Evolutionary conservation across 2,888 invertebrate genomes (phyloP), one percentile per base, ranked within the genome.

Genomic region (Caenorhabditis panamensis): DNA sequence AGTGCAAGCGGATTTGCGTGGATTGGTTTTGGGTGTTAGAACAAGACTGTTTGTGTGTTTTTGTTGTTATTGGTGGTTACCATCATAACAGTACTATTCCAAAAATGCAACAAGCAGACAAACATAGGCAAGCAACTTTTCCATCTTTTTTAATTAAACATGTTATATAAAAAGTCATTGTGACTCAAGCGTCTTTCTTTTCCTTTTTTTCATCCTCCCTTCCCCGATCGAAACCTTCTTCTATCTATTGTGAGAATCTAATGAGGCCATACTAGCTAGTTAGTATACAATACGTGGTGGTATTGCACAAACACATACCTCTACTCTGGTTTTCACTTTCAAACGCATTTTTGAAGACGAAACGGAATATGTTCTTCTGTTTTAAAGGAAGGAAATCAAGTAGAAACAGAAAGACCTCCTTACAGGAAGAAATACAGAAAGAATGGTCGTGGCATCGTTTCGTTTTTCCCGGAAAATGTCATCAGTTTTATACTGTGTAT

Each of bases 401-500:
- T 1, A 37, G 9, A n/a, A 22, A 64, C 2, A 18, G 18, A 22
- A 13, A 37, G 9, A 62, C 54, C 61, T 62, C 62, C 56, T 72
- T 54, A 53, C 47, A 72, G 31, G 31, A 31, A 31, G 31, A 31
- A 72, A 62, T 56, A 56, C 31, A 47, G 67, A 20, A n/a, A 54
- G 63, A 63, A 58, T 64, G 72, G 22, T 36, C 56, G 72, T 47
- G 44, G 71, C 36, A 41, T 62, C 44, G 72, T 63, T 63, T 63
- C 63, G 62, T 63, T 71, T 78, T 71, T 66, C 22, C 49, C 31
- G 59, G 69, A 77, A 56, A 58, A 72, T 78, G 71, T 66, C 69
- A 69, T 78, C 78, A 78, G 69, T 78, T 78, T 66, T 71, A 78
- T 71, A 67, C 71, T 78, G 78, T 78, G 71, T 78, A 78, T 78